These are phyloP conservation scores for Boloria selene DNA, from an alignment of 2,888 invertebrate genomes.

Conservation along the genomic window DNA sequence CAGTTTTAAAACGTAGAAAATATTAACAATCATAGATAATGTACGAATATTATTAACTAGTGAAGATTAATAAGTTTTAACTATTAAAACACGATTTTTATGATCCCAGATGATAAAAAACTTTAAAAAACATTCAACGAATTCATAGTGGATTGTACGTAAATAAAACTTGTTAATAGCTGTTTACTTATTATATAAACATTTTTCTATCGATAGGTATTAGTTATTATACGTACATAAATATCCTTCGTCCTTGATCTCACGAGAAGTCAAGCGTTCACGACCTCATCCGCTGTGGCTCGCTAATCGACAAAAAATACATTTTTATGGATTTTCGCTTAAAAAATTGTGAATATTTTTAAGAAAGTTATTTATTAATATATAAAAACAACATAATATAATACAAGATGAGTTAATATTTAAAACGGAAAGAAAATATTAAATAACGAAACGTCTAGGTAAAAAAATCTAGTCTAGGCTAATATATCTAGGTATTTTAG, in stretches of 20 bases:
- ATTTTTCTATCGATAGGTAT: slow-evolving; percentile 5
- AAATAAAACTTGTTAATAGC: not conserved
- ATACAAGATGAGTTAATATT: no score
- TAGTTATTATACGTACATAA: not conserved
- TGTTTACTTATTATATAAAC: slow-evolving; percentile 6
- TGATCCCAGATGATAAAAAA: not conserved
- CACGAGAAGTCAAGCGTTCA: slow-evolving; percentile 21
- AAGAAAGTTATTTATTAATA: no score
- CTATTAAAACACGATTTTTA: not conserved
- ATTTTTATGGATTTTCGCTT: slow-evolving; percentile 9
- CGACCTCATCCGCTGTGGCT: slow-evolving; percentile 14
- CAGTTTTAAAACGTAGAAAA: no score
- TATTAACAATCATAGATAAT: no score
- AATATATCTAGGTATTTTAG: no score
- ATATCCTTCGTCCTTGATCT: slow-evolving; percentile 19
- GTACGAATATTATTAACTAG: no score
- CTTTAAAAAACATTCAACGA: not conserved
- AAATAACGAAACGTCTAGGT: no score
- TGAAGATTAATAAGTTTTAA: no score
- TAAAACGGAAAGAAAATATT: no score
- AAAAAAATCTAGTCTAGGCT: no score
- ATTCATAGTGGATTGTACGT: not conserved
- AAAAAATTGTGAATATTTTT: not conserved
- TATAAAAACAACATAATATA: no score
- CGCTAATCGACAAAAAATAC: slow-evolving; percentile 18